phyloP scores from a whole-genome alignment of 2,797 vertebrate species.

The Enteromius paludinosus region DNA sequence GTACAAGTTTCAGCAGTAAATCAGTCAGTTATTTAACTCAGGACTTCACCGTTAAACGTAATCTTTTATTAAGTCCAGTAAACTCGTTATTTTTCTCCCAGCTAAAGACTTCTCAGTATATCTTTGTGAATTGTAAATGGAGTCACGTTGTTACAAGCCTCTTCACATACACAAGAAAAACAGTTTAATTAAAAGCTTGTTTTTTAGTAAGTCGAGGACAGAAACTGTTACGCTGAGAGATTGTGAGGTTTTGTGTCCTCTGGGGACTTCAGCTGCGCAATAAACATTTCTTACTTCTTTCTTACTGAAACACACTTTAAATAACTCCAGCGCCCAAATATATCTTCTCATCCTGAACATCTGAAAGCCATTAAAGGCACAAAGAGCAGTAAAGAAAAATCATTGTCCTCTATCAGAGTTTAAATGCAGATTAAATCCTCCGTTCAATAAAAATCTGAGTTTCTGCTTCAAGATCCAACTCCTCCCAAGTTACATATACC shows the following conservation, averaged over 20 bases:
- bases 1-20: neutral
- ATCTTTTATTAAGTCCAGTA: slow-evolving; percentile 10
- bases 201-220: slow-evolving; percentile 35
- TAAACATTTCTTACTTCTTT: slow-evolving; percentile 43
- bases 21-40: neutral
- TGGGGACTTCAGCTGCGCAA: slow-evolving; percentile 31
- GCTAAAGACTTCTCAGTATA: slow-evolving; percentile 17
- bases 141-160: slow-evolving; percentile 14
- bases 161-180: slow-evolving; percentile 40
- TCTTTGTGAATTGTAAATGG: slow-evolving; percentile 37
- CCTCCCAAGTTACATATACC: no score
- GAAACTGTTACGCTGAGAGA: slow-evolving; percentile 34
- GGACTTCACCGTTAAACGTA: neutral
- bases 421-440: neutral
- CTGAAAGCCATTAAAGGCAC: slow-evolving; percentile 8
- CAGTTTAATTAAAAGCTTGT: slow-evolving; percentile 51
- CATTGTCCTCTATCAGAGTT: slow-evolving; percentile 1
- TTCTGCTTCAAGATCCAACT: no score
- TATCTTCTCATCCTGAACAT: neutral
- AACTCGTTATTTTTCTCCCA: slow-evolving; percentile 18
- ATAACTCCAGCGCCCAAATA: neutral
- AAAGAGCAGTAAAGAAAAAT: slow-evolving; percentile 7
- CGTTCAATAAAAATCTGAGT: neutral
- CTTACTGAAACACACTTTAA: neutral
- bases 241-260: slow-evolving; percentile 34